phyloP scores from a whole-genome alignment of 2,113 vertebrate genomes.

The Aldabrachelys gigantea region DNA sequence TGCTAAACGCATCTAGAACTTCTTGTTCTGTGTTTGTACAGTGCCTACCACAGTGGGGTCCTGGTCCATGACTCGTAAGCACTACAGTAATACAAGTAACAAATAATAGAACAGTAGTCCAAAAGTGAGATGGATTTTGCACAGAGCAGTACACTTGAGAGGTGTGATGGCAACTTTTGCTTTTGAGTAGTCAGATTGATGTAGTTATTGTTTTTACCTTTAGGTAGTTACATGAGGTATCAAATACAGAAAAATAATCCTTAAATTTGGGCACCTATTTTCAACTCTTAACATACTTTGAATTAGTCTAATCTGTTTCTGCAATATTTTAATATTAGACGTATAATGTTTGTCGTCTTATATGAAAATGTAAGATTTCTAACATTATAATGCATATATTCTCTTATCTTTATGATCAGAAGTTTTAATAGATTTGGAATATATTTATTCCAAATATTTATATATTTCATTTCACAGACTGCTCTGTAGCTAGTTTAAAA shows the following conservation, averaged over 20 bases:
- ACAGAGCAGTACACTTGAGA: slow-evolving; percentile 13
- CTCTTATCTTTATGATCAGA: not conserved
- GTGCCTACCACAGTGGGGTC: not conserved
- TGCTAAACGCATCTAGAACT: not conserved
- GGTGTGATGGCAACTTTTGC: not conserved
- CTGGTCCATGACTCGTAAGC: not conserved
- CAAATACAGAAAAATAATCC: not conserved
- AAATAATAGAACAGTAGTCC: not conserved
- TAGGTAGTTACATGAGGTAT: not conserved
- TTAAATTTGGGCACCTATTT: not conserved
- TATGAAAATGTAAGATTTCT: not conserved
- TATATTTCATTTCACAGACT: not conserved
- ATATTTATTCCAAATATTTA: not conserved
- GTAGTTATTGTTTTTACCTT: not conserved
- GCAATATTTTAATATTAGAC: not conserved
- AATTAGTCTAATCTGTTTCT: not conserved
- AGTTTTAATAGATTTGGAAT: not conserved
- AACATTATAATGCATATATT: not conserved
- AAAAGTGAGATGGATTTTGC: not conserved
- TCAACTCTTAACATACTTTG: not conserved
- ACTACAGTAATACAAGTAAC: not conserved
- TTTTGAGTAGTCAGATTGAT: not conserved
- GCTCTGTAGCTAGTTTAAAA: not conserved
- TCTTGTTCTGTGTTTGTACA: not conserved
- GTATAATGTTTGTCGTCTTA: not conserved